phyloP scores from a whole-genome alignment of 2,888 invertebrate species.

The Lasioglossum lativentre region DNA sequence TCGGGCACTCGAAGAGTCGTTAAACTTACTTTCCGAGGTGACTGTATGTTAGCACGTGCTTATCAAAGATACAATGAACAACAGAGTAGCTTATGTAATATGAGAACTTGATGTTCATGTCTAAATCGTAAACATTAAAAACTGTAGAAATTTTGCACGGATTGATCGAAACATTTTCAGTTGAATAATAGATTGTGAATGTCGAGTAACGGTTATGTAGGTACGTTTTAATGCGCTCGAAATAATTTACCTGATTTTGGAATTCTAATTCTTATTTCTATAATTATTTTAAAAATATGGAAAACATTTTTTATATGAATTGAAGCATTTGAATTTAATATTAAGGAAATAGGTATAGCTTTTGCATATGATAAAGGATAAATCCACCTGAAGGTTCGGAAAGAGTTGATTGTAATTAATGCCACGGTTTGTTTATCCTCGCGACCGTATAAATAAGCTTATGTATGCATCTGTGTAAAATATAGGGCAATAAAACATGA shows the following conservation, averaged over 20 bases:
- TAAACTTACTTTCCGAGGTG: not conserved
- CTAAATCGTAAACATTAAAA: not conserved
- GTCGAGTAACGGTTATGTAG: no score
- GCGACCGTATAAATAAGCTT: not conserved
- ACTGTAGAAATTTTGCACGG: no score
- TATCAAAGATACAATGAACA: not conserved
- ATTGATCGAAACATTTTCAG: not conserved
- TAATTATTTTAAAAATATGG: not conserved
- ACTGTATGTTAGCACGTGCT: not conserved
- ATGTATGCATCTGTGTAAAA: not conserved
- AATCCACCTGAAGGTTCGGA: not conserved
- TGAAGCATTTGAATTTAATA: not conserved
- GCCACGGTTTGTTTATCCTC: not conserved
- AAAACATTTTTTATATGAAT: not conserved
- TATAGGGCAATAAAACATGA: not conserved
- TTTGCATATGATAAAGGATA: not conserved
- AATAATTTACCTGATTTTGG: not conserved
- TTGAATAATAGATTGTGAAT: not conserved
- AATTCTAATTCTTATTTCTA: not conserved
- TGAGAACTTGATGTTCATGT: not conserved
- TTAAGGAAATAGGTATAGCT: not conserved
- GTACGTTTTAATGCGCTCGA: not conserved
- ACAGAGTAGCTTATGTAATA: not conserved
- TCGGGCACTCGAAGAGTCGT: not conserved
- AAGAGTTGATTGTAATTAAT: conserved; percentile 8